Evolutionary conservation across 2,888 invertebrate genomes (phyloP).

Genomic region (Ophonus ardosiacus): DNA sequence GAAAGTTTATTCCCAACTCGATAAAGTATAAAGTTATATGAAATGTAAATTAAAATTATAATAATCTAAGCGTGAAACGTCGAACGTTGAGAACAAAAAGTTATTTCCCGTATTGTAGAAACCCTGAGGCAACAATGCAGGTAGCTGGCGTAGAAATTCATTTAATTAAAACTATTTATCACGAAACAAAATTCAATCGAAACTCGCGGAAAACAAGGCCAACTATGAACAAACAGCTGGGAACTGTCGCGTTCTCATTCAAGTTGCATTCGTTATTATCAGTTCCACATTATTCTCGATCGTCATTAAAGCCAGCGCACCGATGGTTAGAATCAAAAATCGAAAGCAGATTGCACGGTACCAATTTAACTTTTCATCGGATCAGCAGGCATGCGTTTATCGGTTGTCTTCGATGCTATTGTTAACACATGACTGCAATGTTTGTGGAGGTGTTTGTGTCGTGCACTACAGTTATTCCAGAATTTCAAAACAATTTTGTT

Average conservation of each 20-base stretch:
- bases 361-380: constrained; percentile 59
- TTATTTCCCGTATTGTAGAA: constrained; percentile 43
- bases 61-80: constrained; percentile 12
- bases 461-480: neutral
- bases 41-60: constrained; percentile 17
- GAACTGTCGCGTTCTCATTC: constrained; percentile 18
- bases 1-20: neutral
- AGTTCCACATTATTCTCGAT: constrained; percentile 47
- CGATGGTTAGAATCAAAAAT: constrained; percentile 48
- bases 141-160: constrained; percentile 33
- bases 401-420: constrained; percentile 23
- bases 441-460: neutral
- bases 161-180: constrained; percentile 62
- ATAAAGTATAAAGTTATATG: constrained; percentile 15
- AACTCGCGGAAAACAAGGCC: constrained; percentile 43
- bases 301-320: constrained; percentile 21
- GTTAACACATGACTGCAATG: constrained; percentile 17
- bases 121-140: neutral
- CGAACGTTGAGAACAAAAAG: constrained; percentile 15
- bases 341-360: constrained; percentile 27
- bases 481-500: neutral
- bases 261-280: constrained; percentile 52
- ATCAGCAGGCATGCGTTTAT: constrained; percentile 19
- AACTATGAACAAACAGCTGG: constrained; percentile 54
- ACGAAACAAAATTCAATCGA: constrained; percentile 58